Percentiles rank a stretch among this genome's conserved stretches.
Conservation (phyloP, 2,888 invertebrate genomes). For the Idaea dimidiata region DNA sequence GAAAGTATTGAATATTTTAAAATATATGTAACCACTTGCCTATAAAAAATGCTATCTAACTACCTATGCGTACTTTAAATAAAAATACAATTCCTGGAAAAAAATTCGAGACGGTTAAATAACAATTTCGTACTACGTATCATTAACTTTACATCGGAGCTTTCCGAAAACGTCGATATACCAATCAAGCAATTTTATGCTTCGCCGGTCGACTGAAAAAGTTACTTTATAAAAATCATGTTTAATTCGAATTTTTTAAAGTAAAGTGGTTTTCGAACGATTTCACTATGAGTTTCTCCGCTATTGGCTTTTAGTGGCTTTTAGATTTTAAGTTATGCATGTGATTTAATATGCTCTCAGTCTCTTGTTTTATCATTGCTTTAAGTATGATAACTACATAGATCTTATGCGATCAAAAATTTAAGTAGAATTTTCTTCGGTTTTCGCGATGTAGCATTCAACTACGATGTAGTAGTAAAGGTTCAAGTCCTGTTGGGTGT, state of each 20-base stretch:
- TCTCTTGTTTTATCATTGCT: no score
- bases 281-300: not conserved
- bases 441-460: no score
- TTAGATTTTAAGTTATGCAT: not conserved
- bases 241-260: not conserved
- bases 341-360: no score
- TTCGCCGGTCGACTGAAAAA: slow-evolving; percentile 15
- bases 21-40: no score
- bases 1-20: no score
- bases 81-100: not conserved
- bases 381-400: no score
- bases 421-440: no score
- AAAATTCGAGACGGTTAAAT: not conserved
- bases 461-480: no score
- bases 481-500: no score
- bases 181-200: slow-evolving; percentile 29
- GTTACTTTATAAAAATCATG: not conserved
- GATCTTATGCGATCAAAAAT: no score
- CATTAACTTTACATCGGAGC: slow-evolving; percentile 22
- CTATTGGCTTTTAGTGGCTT: not conserved
- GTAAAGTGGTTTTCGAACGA: not conserved
- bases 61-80: no score
- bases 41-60: no score
- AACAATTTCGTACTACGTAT: slow-evolving; percentile 4
- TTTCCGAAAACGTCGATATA: slow-evolving; percentile 22